These are phyloP conservation scores for Coreius guichenoti DNA, from an alignment of 2,797 vertebrate species.

Conservation along the genomic window DNA sequence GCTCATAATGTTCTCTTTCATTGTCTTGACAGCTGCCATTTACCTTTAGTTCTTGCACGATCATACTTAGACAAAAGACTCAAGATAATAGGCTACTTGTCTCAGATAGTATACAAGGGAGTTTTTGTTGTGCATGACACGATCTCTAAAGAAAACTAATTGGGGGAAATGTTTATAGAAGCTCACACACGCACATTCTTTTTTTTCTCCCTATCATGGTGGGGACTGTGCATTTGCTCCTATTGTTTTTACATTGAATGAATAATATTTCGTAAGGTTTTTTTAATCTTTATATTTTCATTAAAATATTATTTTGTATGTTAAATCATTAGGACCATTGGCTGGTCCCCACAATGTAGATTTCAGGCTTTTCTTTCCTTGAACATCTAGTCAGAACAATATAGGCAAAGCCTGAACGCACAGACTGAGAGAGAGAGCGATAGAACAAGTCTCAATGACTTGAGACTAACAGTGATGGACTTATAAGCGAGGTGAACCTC, in stretches of 20 bases:
- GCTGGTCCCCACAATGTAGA: neutral
- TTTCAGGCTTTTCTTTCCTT: neutral
- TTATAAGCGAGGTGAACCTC: neutral
- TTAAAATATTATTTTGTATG: neutral
- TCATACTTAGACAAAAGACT: neutral
- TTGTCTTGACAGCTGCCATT: slow-evolving; percentile 18
- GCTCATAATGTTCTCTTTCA: slow-evolving; percentile 3
- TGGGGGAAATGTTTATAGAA: slow-evolving; percentile 1
- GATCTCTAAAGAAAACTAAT: neutral
- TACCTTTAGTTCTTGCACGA: neutral
- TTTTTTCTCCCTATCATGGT: neutral
- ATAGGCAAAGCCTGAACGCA: neutral
- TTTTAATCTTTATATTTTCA: neutral
- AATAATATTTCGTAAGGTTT: neutral
- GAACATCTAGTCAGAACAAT: slow-evolving; percentile 13
- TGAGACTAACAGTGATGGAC: neutral
- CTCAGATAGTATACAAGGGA: neutral
- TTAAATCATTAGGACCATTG: neutral
- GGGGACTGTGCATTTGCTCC: neutral
- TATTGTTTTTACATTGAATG: neutral
- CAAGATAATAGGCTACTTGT: neutral
- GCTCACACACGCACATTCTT: neutral
- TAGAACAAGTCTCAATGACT: neutral
- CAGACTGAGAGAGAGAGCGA: neutral
- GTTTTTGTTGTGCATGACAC: neutral